Base-by-base conservation (phyloP, 2,113 vertebrate genomes). In the Theropithecus gelada region DNA sequence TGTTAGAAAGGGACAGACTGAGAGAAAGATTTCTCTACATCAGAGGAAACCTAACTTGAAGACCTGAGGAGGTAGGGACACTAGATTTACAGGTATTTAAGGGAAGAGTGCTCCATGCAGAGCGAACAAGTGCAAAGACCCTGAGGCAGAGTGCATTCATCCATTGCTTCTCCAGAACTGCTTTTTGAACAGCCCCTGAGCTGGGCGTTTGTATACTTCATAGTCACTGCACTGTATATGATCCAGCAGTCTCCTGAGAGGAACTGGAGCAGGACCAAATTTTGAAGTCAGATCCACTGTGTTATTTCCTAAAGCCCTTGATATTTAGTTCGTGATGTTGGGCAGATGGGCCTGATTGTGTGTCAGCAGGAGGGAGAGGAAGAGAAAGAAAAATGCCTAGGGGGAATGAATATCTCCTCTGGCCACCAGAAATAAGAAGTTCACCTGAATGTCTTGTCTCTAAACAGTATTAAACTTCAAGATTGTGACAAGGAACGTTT, bases 341-440 rank as follows among this genome's bases (percentile, higher is more conserved):
- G 43, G 14, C 7, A 95, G 84, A 73, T 88, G 55, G 61, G 16
- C 8, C 18, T 73, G 64, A 87, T 90, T 90, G 17, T 90, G 30
- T 76, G n/a, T 88, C 73, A 85, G 85, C 30, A 95, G 79, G 32
- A 87, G 88, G 50, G 52, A 81, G 57, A 92, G 32, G n/a, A 93
- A 94, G 52, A 93, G 48, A 87, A 81, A 87, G 18, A 73, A 95
- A 93, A 48, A 86, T 94, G 64, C 35, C 76, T 81, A 89, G 75
- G 17, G 35, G 59, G 48, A 6, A 66, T 90, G n/a, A 32, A 16
- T 87, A 97, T 97, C 95, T 98, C 52, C 92, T 88, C 17, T 70
- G 50, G 83, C 90, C 96, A 48, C 61, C 48, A 45, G 78, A 52
- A 95, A 96, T 98, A 98, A 97, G 86, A 97, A 94, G 45, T 96